Base-by-base conservation (phyloP, 1,140 invertebrate genomes). In the Aphidius gifuensis region DNA sequence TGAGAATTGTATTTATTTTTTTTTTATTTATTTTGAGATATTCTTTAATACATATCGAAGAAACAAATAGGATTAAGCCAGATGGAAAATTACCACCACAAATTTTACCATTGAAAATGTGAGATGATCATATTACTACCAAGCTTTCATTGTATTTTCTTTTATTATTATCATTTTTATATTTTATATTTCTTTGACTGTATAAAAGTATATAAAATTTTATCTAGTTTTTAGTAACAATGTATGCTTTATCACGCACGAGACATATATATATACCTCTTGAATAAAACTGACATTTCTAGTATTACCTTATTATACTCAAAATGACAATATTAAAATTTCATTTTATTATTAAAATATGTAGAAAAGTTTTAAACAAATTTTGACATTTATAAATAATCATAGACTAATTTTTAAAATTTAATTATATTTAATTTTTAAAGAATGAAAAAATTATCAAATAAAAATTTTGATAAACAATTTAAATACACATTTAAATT, bases 51-150 rank as follows among this genome's bases (percentile, higher is more conserved):
- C 42, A 16, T 11, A 46, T 54, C 45, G 42, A 55, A 61, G 60
- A 55, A 42, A 9, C 43, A 38, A 42, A 46, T n/a, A 42, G 16
- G 48, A 58, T 40, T 58, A 69, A 71, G 69, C 74, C 70, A 63
- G 64, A 68, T 56, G 68, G 71, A 74, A 75, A 75, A 75, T 74
- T 72, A 68, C 70, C 61, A 54, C 60, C 53, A 65, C 65, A 71
- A 69, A 67, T 68, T 57, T 39, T 9, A 53, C 32, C 40, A 55
- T n/a, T 42, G 53, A 45, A 63, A 75, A 74, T 72, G 68, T 62
- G 60, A 68, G 43, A 69, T 64, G 66, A 32, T 32, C 23, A 32
- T 32, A 32, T 32, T 32, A 32, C 23, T 32, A 0, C 23, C 23
- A 32, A 32, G 23, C 23, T 32, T 32, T 32, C 23, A 32, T 4